Evolutionary conservation across 2,797 vertebrate species (phyloP).

Genomic region (Sternotherus odoratus): DNA sequence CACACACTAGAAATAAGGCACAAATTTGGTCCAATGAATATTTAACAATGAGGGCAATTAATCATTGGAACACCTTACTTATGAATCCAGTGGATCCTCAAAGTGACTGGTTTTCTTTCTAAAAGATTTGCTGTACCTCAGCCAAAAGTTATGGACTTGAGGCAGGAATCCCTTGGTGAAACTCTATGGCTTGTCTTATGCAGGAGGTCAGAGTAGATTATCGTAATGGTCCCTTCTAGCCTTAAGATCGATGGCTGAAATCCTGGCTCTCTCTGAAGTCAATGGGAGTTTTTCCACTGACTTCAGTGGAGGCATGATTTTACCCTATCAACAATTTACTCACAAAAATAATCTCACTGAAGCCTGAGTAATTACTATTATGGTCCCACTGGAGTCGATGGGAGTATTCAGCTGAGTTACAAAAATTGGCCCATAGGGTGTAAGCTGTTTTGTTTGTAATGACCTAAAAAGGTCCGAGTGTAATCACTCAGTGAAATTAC

Average conservation of each 20-base stretch:
- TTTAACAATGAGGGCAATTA: not conserved
- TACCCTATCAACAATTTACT: not conserved
- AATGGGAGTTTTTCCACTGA: not conserved
- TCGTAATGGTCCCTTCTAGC: not conserved
- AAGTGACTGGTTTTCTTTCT: not conserved
- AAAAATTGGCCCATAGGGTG: not conserved
- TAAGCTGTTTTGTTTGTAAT: fast-evolving
- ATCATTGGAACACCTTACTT: not conserved
- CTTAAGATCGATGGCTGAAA: not conserved
- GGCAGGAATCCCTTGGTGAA: not conserved
- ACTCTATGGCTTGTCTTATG: not conserved
- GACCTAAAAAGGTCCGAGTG: not conserved
- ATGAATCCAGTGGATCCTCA: not conserved
- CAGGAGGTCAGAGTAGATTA: not conserved
- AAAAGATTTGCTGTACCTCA: not conserved
- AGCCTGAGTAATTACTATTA: not conserved
- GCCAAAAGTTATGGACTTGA: not conserved
- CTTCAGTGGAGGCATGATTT: not conserved
- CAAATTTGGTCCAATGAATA: not conserved
- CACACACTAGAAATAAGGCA: no score
- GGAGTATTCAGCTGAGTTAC: not conserved
- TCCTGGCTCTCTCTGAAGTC: not conserved
- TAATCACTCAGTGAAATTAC: not conserved
- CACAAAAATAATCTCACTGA: not conserved
- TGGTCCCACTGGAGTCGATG: not conserved